Evolutionary conservation across 2,888 invertebrate genomes (phyloP).

Genomic region (Limnephilus rhombicus): DNA sequence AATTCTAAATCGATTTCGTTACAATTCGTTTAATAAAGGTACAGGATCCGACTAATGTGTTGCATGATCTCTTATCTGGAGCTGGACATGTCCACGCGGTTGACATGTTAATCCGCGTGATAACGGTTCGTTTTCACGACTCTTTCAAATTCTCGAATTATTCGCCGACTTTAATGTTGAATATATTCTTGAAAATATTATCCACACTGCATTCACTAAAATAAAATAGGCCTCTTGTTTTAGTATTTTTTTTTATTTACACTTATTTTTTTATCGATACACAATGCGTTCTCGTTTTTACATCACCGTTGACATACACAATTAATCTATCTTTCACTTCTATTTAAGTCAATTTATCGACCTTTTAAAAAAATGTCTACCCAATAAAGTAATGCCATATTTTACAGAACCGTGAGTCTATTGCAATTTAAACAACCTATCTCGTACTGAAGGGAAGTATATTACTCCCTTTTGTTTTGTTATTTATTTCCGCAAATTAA

Average conservation of each 20-base stretch:
- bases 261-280: neutral
- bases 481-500: neutral
- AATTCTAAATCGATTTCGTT: no score
- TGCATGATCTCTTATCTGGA: no score
- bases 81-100: no score
- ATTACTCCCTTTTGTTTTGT: neutral
- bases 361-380: constrained; percentile 18
- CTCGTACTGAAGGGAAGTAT: neutral
- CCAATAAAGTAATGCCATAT: neutral
- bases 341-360: constrained; percentile 37
- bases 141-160: no score
- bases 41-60: no score
- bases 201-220: neutral
- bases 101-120: no score
- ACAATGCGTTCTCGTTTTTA: neutral
- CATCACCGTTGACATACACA: neutral
- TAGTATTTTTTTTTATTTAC: no score
- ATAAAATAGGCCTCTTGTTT: neutral
- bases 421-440: neutral
- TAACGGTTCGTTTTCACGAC: no score
- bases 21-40: no score
- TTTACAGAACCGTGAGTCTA: constrained; percentile 12
- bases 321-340: constrained; percentile 19
- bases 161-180: neutral
- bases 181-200: neutral